These are phyloP conservation scores for Tympanuchus pallidicinctus DNA, from an alignment of 2,113 vertebrate species.

Conservation along the genomic window DNA sequence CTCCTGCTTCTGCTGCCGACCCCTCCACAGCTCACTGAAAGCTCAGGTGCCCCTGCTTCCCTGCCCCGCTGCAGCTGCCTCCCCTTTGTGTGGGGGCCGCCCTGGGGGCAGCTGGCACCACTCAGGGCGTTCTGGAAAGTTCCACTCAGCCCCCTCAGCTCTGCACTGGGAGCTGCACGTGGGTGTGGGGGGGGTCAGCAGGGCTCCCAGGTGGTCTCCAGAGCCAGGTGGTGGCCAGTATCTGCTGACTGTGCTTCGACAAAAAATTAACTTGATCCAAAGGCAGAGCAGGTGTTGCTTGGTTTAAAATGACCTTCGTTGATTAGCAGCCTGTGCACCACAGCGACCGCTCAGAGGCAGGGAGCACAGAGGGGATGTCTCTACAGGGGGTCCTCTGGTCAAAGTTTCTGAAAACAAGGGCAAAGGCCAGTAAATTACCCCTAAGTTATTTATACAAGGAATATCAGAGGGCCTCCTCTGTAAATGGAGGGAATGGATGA, in stretches of 20 bases:
- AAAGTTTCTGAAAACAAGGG: neutral
- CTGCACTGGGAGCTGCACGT: neutral
- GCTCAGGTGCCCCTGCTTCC: accelerated
- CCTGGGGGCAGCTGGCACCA: neutral
- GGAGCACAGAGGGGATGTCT: neutral
- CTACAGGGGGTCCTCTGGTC: neutral
- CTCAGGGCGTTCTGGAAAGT: neutral
- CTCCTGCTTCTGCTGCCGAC: accelerated
- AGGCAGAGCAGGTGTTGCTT: neutral
- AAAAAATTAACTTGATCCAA: neutral
- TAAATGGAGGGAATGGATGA: neutral
- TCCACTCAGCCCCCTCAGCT: accelerated
- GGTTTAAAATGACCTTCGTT: neutral
- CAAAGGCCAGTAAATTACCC: neutral
- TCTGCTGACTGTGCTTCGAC: neutral
- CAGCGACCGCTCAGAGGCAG: neutral
- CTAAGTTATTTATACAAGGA: neutral
- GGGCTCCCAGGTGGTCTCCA: neutral
- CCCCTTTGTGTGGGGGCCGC: neutral
- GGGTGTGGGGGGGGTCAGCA: too few species aligned
- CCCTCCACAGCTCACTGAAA: accelerated
- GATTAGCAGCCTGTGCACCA: neutral
- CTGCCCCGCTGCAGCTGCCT: neutral
- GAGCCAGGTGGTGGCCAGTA: neutral
- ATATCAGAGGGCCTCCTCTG: neutral